phyloP scores from a whole-genome alignment of 2,888 invertebrate genomes.

The Blastobasis lacticolella region DNA sequence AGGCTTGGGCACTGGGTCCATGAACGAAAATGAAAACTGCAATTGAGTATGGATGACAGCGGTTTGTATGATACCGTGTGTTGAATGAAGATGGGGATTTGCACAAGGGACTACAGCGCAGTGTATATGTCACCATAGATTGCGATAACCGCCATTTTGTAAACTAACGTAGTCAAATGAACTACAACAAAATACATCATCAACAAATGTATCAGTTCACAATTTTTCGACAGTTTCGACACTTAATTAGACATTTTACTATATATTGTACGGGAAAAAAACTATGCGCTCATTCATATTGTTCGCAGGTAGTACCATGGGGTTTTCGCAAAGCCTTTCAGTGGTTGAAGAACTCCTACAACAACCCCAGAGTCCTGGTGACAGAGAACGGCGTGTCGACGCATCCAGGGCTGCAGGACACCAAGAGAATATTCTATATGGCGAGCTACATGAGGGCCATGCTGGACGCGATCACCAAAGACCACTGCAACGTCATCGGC shows the following conservation, averaged over 20 bases:
- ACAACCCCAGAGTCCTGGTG: slow-evolving; percentile 71
- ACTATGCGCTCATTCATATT: not conserved
- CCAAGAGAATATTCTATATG: slow-evolving; percentile 67
- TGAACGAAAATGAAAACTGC: too few species aligned
- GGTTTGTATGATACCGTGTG: too few species aligned
- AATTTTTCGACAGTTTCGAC: not conserved
- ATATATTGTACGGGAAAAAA: not conserved
- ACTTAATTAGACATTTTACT: not conserved
- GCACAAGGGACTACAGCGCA: too few species aligned
- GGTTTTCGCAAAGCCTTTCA: slow-evolving; percentile 77
- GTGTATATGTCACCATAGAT: too few species aligned
- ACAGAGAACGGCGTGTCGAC: slow-evolving; percentile 78
- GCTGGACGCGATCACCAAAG: slow-evolving; percentile 61
- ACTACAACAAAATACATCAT: too few species aligned
- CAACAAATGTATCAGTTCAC: too few species aligned
- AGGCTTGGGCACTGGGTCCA: too few species aligned
- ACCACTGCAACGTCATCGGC: slow-evolving; percentile 75
- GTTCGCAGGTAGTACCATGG: slow-evolving; percentile 75
- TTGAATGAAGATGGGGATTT: too few species aligned
- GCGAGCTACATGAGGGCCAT: slow-evolving; percentile 62
- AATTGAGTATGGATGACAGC: too few species aligned
- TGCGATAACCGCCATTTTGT: too few species aligned
- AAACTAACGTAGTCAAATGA: too few species aligned
- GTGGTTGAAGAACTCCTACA: slow-evolving; percentile 75
- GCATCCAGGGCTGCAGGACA: slow-evolving; percentile 52